These are phyloP conservation scores for Hydropsyche betteni DNA, from an alignment of 2,888 invertebrate species.

Conservation along the genomic window DNA sequence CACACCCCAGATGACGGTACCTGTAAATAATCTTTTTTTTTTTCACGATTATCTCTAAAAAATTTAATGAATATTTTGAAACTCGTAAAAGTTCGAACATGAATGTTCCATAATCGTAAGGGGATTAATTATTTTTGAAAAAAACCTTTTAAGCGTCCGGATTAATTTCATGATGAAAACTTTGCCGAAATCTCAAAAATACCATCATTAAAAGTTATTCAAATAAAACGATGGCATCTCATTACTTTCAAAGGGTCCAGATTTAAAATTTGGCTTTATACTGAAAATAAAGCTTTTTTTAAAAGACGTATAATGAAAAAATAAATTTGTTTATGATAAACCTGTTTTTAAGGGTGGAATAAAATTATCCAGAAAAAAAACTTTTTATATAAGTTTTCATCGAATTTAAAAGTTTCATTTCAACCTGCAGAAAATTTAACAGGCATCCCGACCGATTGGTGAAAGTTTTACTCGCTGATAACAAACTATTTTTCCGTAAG, in stretches of 20 bases:
- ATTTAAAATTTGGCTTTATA: constrained; percentile 32
- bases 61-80: constrained; percentile 16
- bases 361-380: background rate
- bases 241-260: constrained; percentile 27
- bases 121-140: constrained; percentile 46
- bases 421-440: constrained; percentile 12
- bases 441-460: constrained; percentile 18
- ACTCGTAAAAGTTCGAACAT: constrained; percentile 44
- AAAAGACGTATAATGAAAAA: constrained; percentile 22
- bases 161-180: constrained; percentile 47
- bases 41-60: constrained; percentile 14
- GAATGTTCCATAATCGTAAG: constrained; percentile 49
- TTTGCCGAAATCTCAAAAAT: constrained; percentile 46
- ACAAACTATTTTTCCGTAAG: constrained; percentile 33
- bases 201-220: constrained; percentile 47
- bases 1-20: background rate
- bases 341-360: background rate
- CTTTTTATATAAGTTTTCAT: constrained; percentile 32
- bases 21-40: background rate
- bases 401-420: constrained; percentile 20
- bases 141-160: constrained; percentile 42
- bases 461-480: constrained; percentile 17
- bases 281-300: too few relatives aligned
- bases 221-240: constrained; percentile 47
- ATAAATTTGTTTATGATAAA: constrained; percentile 30